Evolutionary conservation across 2,888 invertebrate genomes (phyloP).

Genomic region (Drosophila picticornis): DNA sequence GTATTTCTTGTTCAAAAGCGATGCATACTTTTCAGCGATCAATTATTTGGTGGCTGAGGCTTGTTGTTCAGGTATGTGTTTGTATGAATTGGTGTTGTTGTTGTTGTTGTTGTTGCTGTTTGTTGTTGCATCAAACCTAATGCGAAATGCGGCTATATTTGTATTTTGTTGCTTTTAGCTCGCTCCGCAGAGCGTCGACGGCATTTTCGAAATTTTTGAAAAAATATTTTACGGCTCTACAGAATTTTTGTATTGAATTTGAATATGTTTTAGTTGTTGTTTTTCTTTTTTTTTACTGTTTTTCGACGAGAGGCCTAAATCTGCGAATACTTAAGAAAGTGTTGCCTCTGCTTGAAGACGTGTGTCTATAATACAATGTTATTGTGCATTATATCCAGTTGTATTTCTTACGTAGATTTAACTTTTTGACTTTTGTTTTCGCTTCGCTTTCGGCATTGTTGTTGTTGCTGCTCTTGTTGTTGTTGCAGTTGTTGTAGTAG

Average conservation of each 20-base stretch:
- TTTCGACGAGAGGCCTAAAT: conserved; percentile 54
- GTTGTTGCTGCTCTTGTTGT: conserved; percentile 37
- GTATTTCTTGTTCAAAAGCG: conserved; percentile 43
- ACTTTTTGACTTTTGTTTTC: conserved; percentile 70
- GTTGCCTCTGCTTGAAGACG: conserved; percentile 42
- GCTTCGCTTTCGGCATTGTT: conserved; percentile 65
- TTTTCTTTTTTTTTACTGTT: conserved; percentile 15
- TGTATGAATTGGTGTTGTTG: conserved; percentile 36
- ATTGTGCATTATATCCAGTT: conserved; percentile 65
- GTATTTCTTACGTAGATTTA: conserved; percentile 76
- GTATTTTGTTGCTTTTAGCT: conserved; percentile 27
- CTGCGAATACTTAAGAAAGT: conserved; percentile 33
- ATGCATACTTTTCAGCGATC: conserved; percentile 43
- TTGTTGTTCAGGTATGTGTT: conserved; percentile 34
- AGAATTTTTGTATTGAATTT: conserved; percentile 65
- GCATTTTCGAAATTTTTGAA: conserved; percentile 62
- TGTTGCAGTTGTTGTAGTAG: conserved; percentile 48
- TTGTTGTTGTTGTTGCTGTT: conserved; percentile 30
- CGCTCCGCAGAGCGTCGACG: conserved; percentile 24
- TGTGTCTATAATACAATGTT: conserved; percentile 23
- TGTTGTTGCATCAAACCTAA: conserved; percentile 38
- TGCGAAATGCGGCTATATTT: conserved; percentile 43
- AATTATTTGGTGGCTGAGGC: conserved; percentile 18
- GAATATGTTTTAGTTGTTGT: conserved; percentile 4
- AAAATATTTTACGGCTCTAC: conserved; percentile 67